phyloP scores from a whole-genome alignment of 2,797 vertebrate species.

The Eleutherodactylus coqui region DNA sequence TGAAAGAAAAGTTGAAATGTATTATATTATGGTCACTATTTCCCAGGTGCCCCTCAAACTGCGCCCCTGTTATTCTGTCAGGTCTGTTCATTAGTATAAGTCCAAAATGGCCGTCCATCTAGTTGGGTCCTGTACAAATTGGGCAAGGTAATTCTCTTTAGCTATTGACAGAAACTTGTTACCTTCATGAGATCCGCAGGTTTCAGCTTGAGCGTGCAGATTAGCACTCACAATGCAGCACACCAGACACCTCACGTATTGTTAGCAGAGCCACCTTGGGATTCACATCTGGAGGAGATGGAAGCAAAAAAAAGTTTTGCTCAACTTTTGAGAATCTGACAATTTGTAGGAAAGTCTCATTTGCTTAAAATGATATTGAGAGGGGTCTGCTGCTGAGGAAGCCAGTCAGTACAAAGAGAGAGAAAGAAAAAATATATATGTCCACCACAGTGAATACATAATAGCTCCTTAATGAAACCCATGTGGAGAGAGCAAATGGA shows the following conservation, averaged over 20 bases:
- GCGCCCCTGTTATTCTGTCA: too few species aligned
- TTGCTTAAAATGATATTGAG: conserved; percentile 39
- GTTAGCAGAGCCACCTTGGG: conserved; percentile 24
- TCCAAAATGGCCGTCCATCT: too few species aligned
- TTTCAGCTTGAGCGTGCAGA: neutral
- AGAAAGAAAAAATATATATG: conserved; percentile 32
- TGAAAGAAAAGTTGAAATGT: too few species aligned
- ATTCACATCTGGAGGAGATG: conserved; percentile 26
- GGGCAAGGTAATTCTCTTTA: too few species aligned
- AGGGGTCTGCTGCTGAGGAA: conserved; percentile 41
- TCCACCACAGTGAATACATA: conserved; percentile 44
- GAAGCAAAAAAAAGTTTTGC: conserved; percentile 20
- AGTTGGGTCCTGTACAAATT: too few species aligned
- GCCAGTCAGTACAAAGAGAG: conserved; percentile 30
- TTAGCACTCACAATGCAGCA: conserved; percentile 9
- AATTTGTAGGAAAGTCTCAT: conserved; percentile 39
- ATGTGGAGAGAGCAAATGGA: conserved; percentile 48
- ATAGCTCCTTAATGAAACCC: conserved; percentile 51
- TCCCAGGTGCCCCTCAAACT: too few species aligned
- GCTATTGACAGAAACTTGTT: too few species aligned
- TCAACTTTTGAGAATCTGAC: conserved; percentile 35
- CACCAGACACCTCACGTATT: conserved; percentile 33
- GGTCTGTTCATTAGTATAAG: too few species aligned
- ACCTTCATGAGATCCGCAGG: too few species aligned
- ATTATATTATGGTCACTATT: too few species aligned